Conservation (phyloP, 2,888 invertebrate species). For the Agrypnus murinus region DNA sequence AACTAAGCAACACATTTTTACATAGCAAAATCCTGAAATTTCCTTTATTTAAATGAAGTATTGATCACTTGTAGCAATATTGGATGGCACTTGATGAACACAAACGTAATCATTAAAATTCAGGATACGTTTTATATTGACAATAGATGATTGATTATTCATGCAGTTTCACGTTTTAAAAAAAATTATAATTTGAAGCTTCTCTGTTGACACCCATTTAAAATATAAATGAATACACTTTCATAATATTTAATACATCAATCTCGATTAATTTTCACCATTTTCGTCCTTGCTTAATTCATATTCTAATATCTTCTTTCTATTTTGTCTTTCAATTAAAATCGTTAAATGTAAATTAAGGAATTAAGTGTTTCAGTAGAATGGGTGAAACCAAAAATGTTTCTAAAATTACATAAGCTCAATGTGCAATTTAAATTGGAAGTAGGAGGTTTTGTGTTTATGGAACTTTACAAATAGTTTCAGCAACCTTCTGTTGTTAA, state of each 20-base stretch:
- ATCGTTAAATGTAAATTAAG: too few relatives aligned
- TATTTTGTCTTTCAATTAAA: too few relatives aligned
- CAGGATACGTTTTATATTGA: slow-evolving; percentile 20
- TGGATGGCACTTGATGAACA: slow-evolving; percentile 31
- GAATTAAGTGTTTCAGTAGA: too few relatives aligned
- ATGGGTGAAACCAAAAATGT: too few relatives aligned
- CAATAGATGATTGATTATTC: slow-evolving; percentile 34
- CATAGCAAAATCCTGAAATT: slow-evolving; percentile 11
- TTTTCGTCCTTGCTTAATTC: too few relatives aligned
- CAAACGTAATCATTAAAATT: slow-evolving; percentile 39
- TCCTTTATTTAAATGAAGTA: slow-evolving; percentile 37
- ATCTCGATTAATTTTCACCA: too few relatives aligned
- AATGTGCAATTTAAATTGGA: too few relatives aligned
- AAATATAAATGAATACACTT: slow-evolving; percentile 8
- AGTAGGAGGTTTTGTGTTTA: too few relatives aligned
- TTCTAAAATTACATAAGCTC: too few relatives aligned
- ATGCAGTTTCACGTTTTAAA: slow-evolving; percentile 17
- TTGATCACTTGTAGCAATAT: slow-evolving; percentile 36
- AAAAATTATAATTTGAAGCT: slow-evolving; percentile 19
- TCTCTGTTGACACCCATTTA: slow-evolving; percentile 20
- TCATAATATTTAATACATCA: too few relatives aligned
- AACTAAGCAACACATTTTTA: not conserved
- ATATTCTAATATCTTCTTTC: too few relatives aligned
- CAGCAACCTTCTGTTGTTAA: not conserved
- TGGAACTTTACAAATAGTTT: slow-evolving; percentile 7